Percentiles rank a stretch among this genome's conserved stretches.
These are phyloP conservation scores for Wasmannia auropunctata DNA, from an alignment of 1,140 invertebrate genomes.

Conservation along the genomic window DNA sequence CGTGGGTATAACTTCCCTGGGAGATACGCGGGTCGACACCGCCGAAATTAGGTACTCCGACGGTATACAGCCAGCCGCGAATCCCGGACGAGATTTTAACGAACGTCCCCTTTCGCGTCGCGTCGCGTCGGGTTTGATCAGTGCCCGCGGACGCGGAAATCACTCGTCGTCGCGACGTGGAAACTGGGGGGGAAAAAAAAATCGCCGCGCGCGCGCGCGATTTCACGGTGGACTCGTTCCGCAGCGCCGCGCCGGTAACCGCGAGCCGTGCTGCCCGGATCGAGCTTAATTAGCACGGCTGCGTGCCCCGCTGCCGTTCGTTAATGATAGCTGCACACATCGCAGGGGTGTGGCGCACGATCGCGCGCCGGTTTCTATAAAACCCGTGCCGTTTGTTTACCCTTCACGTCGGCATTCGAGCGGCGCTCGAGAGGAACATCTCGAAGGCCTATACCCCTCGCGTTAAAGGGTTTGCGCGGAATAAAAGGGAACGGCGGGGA, in stretches of 20 bases:
- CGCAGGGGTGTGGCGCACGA: neutral
- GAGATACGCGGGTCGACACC: neutral
- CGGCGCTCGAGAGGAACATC: neutral
- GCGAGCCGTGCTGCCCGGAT: conserved; percentile 2
- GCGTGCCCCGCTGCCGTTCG: neutral
- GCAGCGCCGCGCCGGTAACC: conserved; percentile 6
- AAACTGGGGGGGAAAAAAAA: conserved; percentile 34
- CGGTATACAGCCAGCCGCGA: neutral
- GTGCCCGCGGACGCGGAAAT: conserved; percentile 38
- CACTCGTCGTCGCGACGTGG: conserved; percentile 18
- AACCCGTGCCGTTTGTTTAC: neutral
- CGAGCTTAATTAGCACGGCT: conserved; percentile 45
- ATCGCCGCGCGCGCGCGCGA: neutral
- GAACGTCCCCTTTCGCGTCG: neutral
- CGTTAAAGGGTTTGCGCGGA: no score
- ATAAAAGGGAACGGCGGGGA: no score
- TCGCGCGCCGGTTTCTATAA: neutral
- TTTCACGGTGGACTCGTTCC: conserved; percentile 33
- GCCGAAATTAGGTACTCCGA: conserved; percentile 32
- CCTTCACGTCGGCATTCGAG: neutral
- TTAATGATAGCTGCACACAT: neutral
- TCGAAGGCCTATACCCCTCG: no score
- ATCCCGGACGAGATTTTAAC: conserved; percentile 49
- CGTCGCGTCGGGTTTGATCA: conserved; percentile 38
- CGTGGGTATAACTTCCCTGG: neutral